Conservation (phyloP, 2,797 vertebrate genomes). For the Sebastes minor region DNA sequence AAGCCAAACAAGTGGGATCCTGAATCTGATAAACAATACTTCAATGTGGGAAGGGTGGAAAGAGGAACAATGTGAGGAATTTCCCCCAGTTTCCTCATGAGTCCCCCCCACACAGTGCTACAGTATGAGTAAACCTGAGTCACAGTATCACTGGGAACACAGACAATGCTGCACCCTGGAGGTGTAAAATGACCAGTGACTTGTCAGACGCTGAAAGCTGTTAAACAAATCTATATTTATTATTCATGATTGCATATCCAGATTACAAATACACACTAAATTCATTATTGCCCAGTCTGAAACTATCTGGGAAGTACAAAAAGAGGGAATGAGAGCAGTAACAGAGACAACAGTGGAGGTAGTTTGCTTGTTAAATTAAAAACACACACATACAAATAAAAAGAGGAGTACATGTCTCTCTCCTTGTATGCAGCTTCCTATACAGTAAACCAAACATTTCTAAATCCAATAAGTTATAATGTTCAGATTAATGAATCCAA, state of each 20-base stretch:
- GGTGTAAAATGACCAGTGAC: constrained; percentile 31
- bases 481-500: not conserved
- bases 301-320: constrained; percentile 33
- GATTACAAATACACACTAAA: constrained; percentile 13
- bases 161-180: constrained; percentile 70
- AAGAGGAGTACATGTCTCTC: not conserved
- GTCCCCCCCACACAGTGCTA: constrained; percentile 7
- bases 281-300: not conserved
- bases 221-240: constrained; percentile 27
- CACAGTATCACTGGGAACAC: not conserved
- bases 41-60: constrained; percentile 29
- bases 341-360: constrained; percentile 47
- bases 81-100: constrained; percentile 56
- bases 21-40: constrained; percentile 7
- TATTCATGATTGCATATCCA: constrained; percentile 13
- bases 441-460: not conserved
- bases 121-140: constrained; percentile 2
- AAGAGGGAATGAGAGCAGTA: not conserved
- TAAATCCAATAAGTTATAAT: not conserved
- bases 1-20: not conserved
- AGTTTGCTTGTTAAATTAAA: constrained; percentile 29
- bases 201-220: not conserved
- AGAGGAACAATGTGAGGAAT: constrained; percentile 73
- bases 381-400: not conserved
- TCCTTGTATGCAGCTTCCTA: not conserved